phyloP scores from a whole-genome alignment of 2,888 invertebrate species.

The Odontocerum albicorne region DNA sequence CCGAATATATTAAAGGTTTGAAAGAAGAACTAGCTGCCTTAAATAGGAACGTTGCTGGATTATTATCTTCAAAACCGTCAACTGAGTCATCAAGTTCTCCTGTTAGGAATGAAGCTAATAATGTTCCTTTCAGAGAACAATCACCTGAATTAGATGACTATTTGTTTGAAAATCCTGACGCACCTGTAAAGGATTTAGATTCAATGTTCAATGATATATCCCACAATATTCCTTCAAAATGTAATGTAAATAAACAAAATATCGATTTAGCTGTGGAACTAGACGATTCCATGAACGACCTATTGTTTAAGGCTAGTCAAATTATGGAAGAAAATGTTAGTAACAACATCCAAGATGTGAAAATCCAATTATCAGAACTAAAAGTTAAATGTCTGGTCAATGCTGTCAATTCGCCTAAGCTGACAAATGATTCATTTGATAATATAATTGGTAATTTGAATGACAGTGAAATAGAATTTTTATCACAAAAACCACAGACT shows the following conservation, averaged over 20 bases:
- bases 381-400: no score
- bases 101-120: not conserved
- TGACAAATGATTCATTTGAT: conserved; percentile 55
- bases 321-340: conserved; percentile 45
- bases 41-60: conserved; percentile 50
- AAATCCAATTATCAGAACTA: not conserved
- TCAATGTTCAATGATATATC: no score
- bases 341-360: conserved; percentile 21
- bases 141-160: not conserved
- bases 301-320: conserved; percentile 53
- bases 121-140: not conserved
- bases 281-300: conserved; percentile 58
- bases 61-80: conserved; percentile 38
- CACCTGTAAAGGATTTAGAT: no score
- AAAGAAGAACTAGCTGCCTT: conserved; percentile 51
- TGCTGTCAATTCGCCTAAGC: conserved; percentile 42
- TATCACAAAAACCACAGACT: conserved; percentile 33
- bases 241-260: not conserved
- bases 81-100: not conserved
- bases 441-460: conserved; percentile 51
- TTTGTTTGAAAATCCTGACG: not conserved
- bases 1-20: conserved; percentile 51
- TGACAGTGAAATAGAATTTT: conserved; percentile 50
- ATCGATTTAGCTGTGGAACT: conserved; percentile 42
- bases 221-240: not conserved